Conservation (phyloP, 2,888 invertebrate genomes). For the Cylindroiulus punctatus region DNA sequence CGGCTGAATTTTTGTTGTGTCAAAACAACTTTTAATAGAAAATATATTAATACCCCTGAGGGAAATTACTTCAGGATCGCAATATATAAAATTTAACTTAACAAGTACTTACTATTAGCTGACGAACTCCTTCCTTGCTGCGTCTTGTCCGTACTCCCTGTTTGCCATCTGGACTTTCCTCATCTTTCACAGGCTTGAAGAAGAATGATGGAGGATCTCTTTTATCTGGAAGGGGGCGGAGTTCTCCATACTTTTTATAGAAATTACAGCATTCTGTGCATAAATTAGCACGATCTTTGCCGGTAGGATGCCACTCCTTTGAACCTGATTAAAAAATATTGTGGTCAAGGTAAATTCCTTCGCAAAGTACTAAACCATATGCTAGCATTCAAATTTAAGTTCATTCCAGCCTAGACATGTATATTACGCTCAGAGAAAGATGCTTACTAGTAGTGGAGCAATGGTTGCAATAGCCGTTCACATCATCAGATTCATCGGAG, state of each 20-base stretch:
- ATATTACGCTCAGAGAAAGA: neutral
- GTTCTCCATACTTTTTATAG: constrained; percentile 81
- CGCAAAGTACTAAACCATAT: no score
- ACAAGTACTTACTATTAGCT: neutral
- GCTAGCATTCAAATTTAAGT: no score
- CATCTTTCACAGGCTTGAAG: constrained; percentile 67
- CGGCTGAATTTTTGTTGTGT: no score
- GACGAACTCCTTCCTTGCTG: constrained; percentile 64
- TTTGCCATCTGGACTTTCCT: constrained; percentile 62
- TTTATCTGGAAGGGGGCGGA: constrained; percentile 68
- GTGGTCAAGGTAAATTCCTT: neutral
- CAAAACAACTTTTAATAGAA: no score
- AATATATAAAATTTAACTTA: neutral
- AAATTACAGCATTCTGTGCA: constrained; percentile 81
- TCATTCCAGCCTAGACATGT: no score
- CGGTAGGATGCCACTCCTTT: constrained; percentile 78
- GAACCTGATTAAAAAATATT: constrained; percentile 69
- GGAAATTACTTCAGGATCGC: no score
- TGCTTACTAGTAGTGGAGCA: constrained; percentile 77
- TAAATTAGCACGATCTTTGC: constrained; percentile 76
- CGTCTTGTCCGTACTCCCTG: constrained; percentile 66
- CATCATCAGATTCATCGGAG: constrained; percentile 93
- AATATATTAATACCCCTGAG: no score
- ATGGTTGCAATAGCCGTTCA: constrained; percentile 77
- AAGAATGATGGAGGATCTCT: constrained; percentile 66